A percentile compares a stretch with the other conserved stretches of the same genome.
These are phyloP conservation scores for Eulemur coronatus DNA, from an alignment of 2,797 vertebrate genomes.

Conservation along the genomic window DNA sequence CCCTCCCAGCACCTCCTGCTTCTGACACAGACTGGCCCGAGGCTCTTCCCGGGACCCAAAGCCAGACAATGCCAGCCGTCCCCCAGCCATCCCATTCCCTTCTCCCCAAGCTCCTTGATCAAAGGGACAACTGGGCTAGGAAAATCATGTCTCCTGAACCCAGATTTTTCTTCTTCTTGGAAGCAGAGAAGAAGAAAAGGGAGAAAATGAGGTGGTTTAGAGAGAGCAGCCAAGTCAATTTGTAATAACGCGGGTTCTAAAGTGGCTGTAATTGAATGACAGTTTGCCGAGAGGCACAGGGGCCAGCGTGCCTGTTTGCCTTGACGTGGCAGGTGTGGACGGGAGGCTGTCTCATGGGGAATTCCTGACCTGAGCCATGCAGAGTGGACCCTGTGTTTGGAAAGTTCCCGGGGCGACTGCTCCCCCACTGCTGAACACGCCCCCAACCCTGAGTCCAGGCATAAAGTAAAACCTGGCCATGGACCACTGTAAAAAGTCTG, in stretches of 20 bases:
- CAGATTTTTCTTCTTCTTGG: background rate
- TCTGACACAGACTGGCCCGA: background rate
- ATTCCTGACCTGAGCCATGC: constrained; percentile 86
- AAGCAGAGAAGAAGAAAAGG: background rate
- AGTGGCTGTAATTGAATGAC: constrained; percentile 72
- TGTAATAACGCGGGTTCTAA: constrained; percentile 53
- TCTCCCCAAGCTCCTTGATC: background rate
- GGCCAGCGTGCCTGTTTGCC: constrained; percentile 53
- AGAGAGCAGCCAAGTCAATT: constrained; percentile 61
- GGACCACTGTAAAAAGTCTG: background rate
- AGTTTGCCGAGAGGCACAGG: constrained; percentile 66
- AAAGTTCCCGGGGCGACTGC: constrained; percentile 86
- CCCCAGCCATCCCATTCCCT: background rate
- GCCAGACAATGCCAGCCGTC: background rate
- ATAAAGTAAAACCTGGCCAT: background rate
- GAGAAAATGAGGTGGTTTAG: background rate
- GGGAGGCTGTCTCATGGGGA: constrained; percentile 84
- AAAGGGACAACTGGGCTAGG: background rate
- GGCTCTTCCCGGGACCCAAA: background rate
- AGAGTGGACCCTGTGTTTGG: constrained; percentile 88
- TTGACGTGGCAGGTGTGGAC: constrained; percentile 83
- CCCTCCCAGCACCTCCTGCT: background rate
- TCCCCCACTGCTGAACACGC: constrained; percentile 12
- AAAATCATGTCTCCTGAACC: background rate
- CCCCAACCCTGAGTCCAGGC: constrained; percentile 67